Percentiles rank a stretch among this genome's conserved stretches.
Conservation (phyloP, 2,797 vertebrate species). For the Hydrolagus colliei region DNA sequence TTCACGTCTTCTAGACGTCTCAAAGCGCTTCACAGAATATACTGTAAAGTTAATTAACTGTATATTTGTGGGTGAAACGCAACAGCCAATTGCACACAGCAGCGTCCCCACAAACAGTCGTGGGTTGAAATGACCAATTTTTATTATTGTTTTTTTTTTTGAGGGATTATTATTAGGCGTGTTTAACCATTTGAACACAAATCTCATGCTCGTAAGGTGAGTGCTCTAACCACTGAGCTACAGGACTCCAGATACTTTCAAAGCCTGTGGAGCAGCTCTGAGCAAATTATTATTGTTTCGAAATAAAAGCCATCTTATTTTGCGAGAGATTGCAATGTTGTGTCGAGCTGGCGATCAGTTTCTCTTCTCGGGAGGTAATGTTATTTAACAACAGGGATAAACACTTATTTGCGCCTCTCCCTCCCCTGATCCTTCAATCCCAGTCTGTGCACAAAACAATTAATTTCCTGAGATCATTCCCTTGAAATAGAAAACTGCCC, state of each 20-base stretch:
- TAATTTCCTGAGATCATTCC: slow-evolving; percentile 67
- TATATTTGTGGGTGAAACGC: too few relatives aligned
- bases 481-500: slow-evolving; percentile 72
- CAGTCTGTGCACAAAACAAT: slow-evolving; percentile 56
- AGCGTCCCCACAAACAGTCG: too few relatives aligned
- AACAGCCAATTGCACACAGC: too few relatives aligned
- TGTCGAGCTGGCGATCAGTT: neutral
- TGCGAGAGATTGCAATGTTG: neutral
- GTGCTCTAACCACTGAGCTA: too few relatives aligned
- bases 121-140: too few relatives aligned
- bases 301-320: neutral
- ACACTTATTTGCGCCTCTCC: neutral
- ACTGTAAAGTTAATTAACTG: too few relatives aligned
- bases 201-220: too few relatives aligned
- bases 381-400: neutral
- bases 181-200: too few relatives aligned
- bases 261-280: neutral
- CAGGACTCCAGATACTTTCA: neutral
- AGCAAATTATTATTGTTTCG: neutral
- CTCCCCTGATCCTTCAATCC: slow-evolving; percentile 5
- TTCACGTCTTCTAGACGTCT: too few relatives aligned
- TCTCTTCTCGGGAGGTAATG: neutral
- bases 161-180: too few relatives aligned
- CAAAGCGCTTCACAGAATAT: too few relatives aligned
- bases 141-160: too few relatives aligned